Conservation (phyloP, 1,140 invertebrate species). For the Scylla paramamosain region DNA sequence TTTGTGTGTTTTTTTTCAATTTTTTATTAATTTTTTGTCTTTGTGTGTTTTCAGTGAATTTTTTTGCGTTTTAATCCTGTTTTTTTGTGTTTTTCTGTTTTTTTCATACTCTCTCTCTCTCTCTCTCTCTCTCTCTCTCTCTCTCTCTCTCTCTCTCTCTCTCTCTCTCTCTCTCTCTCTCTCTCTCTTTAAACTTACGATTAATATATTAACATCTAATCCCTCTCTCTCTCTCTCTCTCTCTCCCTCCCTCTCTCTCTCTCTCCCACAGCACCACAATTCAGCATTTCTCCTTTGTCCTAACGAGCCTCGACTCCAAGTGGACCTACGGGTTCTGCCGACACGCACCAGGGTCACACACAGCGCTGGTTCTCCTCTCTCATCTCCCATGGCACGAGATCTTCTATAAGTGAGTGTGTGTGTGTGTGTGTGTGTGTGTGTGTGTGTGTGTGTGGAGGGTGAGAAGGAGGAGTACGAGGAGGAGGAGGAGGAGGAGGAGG, state of each 20-base stretch:
- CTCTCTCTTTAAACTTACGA: conserved; percentile 37
- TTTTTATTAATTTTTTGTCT: too few species aligned
- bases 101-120: conserved; percentile 43
- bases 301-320: conserved; percentile 95
- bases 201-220: background rate
- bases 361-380: conserved; percentile 89
- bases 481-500: too few species aligned
- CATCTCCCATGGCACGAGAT: conserved; percentile 97
- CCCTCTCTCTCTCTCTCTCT: background rate
- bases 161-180: conserved; percentile 56
- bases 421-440: background rate
- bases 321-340: conserved; percentile 98
- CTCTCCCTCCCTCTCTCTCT: background rate
- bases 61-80: too few species aligned
- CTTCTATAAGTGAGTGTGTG: conserved; percentile 88
- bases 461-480: background rate
- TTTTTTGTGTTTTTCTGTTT: background rate
- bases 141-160: conserved; percentile 24
- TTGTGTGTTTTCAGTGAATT: too few species aligned
- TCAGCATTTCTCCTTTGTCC: conserved; percentile 94
- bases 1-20: too few species aligned
- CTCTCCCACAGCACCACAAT: conserved; percentile 84
- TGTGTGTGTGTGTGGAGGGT: background rate
- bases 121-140: conserved; percentile 36
- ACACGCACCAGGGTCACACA: conserved; percentile 90